phyloP scores from a whole-genome alignment of 92 coral and sea anemone genomes.

The Ricordea florida region DNA sequence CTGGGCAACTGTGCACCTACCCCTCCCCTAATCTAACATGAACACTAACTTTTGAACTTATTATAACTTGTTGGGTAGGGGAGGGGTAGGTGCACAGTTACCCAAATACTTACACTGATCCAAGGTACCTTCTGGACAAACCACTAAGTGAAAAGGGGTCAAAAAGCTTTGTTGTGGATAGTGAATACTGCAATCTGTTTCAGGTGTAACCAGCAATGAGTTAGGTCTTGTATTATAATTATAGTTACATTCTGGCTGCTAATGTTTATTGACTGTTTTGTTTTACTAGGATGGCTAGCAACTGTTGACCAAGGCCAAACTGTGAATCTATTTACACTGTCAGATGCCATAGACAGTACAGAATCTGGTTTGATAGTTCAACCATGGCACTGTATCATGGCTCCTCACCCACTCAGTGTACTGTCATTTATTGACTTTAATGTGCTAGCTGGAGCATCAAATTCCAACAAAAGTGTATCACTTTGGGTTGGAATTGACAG shows the following conservation, averaged over 20 bases:
- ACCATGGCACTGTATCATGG: conserved; percentile 87
- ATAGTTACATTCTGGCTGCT: background rate
- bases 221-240: too few relatives aligned
- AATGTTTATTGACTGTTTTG: background rate
- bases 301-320: conserved; percentile 86
- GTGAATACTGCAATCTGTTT: too few relatives aligned
- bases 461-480: conserved; percentile 74
- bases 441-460: conserved; percentile 79
- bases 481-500: conserved; percentile 89
- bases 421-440: conserved; percentile 78
- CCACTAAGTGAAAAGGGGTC: too few relatives aligned
- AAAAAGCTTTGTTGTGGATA: too few relatives aligned
- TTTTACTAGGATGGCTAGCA: conserved; percentile 76
- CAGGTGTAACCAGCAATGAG: too few relatives aligned
- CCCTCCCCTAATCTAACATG: too few relatives aligned
- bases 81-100: too few relatives aligned
- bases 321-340: conserved; percentile 80
- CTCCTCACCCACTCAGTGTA: conserved; percentile 63
- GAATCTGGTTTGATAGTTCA: conserved; percentile 69
- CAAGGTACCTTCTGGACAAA: too few relatives aligned
- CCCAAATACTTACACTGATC: too few relatives aligned
- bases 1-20: too few relatives aligned
- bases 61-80: too few relatives aligned
- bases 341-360: conserved; percentile 58
- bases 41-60: too few relatives aligned